phyloP scores from a whole-genome alignment of 1,140 invertebrate species.

The Drosophila takahashii region DNA sequence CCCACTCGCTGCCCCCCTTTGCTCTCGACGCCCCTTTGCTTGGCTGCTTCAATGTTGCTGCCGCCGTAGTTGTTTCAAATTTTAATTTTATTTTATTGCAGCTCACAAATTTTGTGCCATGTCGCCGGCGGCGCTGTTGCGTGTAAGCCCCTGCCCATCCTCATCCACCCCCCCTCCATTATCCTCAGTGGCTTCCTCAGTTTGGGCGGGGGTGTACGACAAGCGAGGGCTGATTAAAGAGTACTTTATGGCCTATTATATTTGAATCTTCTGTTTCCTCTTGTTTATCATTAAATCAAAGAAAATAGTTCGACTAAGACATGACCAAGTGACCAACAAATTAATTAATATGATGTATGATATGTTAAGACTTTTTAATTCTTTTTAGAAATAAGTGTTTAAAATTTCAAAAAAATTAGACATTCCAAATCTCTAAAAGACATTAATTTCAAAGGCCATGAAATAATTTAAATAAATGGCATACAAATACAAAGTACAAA shows the following conservation, averaged over 20 bases:
- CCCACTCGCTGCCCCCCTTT: not conserved
- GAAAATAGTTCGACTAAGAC: not conserved
- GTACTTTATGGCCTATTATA: not conserved
- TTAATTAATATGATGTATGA: too few relatives aligned
- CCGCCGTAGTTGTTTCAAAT: conserved; percentile 68
- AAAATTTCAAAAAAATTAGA: too few relatives aligned
- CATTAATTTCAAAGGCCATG: too few relatives aligned
- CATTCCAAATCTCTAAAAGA: too few relatives aligned
- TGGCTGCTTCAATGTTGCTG: conserved; percentile 28
- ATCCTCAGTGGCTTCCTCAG: conserved; percentile 34
- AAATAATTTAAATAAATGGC: too few relatives aligned
- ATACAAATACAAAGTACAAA: too few relatives aligned
- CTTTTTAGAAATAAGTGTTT: too few relatives aligned
- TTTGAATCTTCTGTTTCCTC: not conserved
- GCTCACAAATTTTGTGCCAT: conserved; percentile 72
- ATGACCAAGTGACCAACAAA: too few relatives aligned
- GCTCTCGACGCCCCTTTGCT: not conserved
- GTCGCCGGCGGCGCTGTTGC: conserved; percentile 66
- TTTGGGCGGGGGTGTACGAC: conserved; percentile 1
- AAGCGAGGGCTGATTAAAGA: conserved; percentile 15
- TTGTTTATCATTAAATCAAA: not conserved
- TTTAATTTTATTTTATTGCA: conserved; percentile 82
- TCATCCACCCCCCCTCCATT: not conserved
- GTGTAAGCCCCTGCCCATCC: conserved; percentile 42
- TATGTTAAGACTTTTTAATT: too few relatives aligned